These are phyloP conservation scores for Calephelis nemesis DNA, from an alignment of 1,140 invertebrate genomes.

Conservation along the genomic window DNA sequence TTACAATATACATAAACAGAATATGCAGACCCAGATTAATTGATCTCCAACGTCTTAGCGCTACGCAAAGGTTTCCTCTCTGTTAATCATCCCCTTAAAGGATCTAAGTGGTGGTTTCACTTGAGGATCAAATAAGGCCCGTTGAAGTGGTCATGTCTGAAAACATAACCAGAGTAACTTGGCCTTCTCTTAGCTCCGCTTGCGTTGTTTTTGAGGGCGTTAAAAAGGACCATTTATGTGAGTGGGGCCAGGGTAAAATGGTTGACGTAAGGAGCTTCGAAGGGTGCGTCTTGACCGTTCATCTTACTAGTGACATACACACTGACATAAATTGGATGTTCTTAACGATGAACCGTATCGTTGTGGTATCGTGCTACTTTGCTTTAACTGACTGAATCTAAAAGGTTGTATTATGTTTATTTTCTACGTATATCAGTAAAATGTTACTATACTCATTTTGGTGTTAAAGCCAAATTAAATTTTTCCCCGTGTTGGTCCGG, in stretches of 20 bases:
- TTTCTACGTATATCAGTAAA: background rate
- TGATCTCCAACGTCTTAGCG: constrained; percentile 26
- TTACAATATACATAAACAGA: constrained; percentile 8
- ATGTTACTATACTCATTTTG: too few species aligned
- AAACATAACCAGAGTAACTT: constrained; percentile 27
- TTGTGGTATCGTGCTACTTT: constrained; percentile 18
- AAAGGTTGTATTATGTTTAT: constrained; percentile 18
- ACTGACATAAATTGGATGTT: constrained; percentile 41
- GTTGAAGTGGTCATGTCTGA: constrained; percentile 40
- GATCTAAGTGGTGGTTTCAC: constrained; percentile 40
- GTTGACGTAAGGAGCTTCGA: constrained; percentile 23
- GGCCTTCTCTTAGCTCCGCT: constrained; percentile 28
- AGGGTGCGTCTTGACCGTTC: constrained; percentile 41
- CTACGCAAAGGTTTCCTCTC: constrained; percentile 36
- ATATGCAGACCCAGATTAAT: constrained; percentile 29
- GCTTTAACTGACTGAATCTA: constrained; percentile 18
- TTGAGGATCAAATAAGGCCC: constrained; percentile 44
- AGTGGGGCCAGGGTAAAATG: constrained; percentile 33
- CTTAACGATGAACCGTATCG: constrained; percentile 23
- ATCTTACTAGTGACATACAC: constrained; percentile 39
- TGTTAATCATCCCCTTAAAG: constrained; percentile 41
- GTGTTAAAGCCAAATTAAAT: too few species aligned
- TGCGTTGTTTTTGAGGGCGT: constrained; percentile 38
- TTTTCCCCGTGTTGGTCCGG: too few species aligned
- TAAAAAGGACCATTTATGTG: constrained; percentile 34